These are phyloP conservation scores for Triplophysa tibetana DNA, from an alignment of 2,113 vertebrate species.

Conservation along the genomic window DNA sequence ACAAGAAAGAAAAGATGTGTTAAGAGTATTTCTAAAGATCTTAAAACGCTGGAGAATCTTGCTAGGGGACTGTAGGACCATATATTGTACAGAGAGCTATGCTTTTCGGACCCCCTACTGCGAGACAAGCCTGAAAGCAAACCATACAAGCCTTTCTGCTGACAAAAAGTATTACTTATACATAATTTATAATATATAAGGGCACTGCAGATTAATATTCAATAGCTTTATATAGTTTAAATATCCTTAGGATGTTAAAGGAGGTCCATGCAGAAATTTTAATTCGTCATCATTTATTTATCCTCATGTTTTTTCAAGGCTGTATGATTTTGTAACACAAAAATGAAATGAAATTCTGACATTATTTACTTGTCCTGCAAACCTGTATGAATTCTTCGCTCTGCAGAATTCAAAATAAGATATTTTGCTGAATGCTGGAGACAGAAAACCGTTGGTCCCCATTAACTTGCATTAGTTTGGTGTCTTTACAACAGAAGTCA, in stretches of 20 bases:
- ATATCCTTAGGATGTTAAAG: neutral
- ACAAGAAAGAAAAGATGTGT: neutral
- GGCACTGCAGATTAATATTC: conserved; percentile 7
- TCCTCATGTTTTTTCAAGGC: no score
- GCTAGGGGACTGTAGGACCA: neutral
- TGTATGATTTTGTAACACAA: no score
- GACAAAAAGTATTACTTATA: conserved; percentile 13
- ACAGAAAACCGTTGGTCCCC: no score
- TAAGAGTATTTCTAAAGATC: conserved; percentile 21
- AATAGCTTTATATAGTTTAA: conserved; percentile 3
- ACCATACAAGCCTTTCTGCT: conserved; percentile 1
- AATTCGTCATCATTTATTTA: no score
- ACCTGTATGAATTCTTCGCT: no score
- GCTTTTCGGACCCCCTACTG: conserved; percentile 20
- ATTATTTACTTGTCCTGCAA: no score
- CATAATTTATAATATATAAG: conserved; percentile 17
- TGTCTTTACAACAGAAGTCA: no score
- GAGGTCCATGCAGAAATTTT: no score
- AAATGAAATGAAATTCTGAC: no score
- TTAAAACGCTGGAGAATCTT: neutral
- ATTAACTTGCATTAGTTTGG: no score
- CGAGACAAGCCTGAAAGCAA: conserved; percentile 20
- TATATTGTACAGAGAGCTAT: neutral
- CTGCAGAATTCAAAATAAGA: no score
- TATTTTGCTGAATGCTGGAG: no score